A percentile compares a stretch with the other conserved stretches of the same genome.
Conservation (phyloP, 1,140 invertebrate species). For the Lordiphosa stackelbergi region DNA sequence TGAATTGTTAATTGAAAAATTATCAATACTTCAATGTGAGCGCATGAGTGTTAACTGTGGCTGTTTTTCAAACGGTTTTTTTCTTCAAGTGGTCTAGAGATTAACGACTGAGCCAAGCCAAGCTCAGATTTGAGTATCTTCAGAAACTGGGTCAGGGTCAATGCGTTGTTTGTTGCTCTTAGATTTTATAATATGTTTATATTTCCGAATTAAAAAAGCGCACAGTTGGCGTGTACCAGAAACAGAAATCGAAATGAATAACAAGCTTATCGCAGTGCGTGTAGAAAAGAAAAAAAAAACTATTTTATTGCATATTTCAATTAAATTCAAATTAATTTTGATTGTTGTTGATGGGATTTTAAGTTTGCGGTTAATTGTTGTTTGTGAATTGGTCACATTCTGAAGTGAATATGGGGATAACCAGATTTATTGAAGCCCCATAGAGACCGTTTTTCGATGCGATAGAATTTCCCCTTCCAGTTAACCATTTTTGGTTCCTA, state of each 20-base stretch:
- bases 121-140: conserved; percentile 46
- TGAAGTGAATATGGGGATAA: conserved; percentile 13
- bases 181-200: conserved; percentile 43
- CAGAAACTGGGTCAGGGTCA: conserved; percentile 70
- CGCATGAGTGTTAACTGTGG: conserved; percentile 29
- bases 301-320: conserved; percentile 51
- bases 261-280: conserved; percentile 35
- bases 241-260: conserved; percentile 21
- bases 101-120: conserved; percentile 56
- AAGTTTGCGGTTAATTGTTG: conserved; percentile 35
- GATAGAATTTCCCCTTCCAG: too few relatives aligned
- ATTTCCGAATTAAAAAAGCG: conserved; percentile 38
- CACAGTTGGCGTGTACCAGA: conserved; percentile 38
- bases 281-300: conserved; percentile 13
- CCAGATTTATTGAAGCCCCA: too few relatives aligned
- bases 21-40: conserved; percentile 68
- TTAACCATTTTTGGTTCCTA: too few relatives aligned
- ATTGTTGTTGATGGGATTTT: conserved; percentile 56
- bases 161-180: conserved; percentile 49
- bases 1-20: conserved; percentile 61
- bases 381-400: conserved; percentile 15
- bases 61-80: conserved; percentile 20
- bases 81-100: conserved; percentile 58
- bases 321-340: conserved; percentile 42
- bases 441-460: too few relatives aligned